Conservation (phyloP, 2,888 invertebrate species). For the Drosophila ezoana region DNA sequence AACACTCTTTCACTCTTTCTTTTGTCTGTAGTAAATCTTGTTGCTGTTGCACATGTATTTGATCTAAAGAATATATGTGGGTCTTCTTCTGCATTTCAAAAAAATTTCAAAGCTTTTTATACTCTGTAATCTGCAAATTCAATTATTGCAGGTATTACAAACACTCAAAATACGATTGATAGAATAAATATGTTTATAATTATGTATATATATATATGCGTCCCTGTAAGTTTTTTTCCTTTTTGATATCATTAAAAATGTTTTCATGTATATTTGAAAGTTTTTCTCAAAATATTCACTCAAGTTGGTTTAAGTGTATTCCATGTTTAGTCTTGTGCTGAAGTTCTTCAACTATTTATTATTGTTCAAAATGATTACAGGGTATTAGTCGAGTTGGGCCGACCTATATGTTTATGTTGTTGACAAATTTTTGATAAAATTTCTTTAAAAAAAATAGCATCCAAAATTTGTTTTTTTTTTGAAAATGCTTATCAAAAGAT, state of each 20-base stretch:
- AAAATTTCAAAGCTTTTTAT: background rate
- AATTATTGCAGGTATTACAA: background rate
- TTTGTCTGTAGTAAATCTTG: background rate
- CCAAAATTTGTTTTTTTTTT: too few relatives aligned
- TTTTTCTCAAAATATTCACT: slow-evolving; percentile 1
- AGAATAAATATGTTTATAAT: too few relatives aligned
- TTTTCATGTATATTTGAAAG: background rate
- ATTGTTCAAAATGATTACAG: slow-evolving; percentile 4
- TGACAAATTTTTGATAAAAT: background rate
- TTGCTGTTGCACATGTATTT: background rate
- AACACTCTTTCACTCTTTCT: too few relatives aligned
- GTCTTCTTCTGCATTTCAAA: background rate
- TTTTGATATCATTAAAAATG: background rate
- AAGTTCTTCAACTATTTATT: too few relatives aligned
- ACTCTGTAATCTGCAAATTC: slow-evolving; percentile 12
- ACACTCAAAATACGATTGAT: too few relatives aligned
- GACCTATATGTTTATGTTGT: background rate
- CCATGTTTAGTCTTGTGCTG: background rate
- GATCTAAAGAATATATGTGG: background rate
- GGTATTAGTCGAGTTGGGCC: slow-evolving; percentile 6
- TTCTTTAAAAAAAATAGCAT: slow-evolving; percentile 8
- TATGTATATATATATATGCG: too few relatives aligned
- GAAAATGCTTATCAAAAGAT: slow-evolving; percentile 43
- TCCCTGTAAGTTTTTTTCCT: background rate
- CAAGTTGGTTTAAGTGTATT: background rate